Conservation (phyloP, 2,888 invertebrate genomes). For the Drosophila differens region DNA sequence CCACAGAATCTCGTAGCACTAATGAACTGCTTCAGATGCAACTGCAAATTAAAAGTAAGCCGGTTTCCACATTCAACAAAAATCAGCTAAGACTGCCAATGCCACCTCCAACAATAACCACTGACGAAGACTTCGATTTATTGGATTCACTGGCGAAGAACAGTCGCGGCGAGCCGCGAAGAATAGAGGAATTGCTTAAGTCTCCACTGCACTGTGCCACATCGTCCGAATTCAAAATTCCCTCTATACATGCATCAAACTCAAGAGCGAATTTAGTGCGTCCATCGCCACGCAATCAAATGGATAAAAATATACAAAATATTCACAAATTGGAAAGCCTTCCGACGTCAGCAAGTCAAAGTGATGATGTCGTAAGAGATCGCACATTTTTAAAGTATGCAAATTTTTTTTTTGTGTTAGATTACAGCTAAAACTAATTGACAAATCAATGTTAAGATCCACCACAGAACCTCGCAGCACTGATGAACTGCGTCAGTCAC, state of each 20-base stretch:
- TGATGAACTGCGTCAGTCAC: neutral
- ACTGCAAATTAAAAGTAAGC: neutral
- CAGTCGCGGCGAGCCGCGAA: conserved; percentile 14
- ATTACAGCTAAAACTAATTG: too few relatives aligned
- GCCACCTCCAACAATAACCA: neutral
- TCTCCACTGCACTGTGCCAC: conserved; percentile 26
- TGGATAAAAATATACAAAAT: neutral
- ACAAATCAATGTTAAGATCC: neutral
- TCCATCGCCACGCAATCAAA: neutral
- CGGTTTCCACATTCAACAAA: neutral
- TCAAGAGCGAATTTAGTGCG: neutral
- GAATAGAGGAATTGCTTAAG: conserved; percentile 15
- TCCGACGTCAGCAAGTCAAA: neutral
- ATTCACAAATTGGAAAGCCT: neutral
- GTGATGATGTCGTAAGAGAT: neutral
- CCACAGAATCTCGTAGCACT: neutral
- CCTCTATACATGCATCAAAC: neutral
- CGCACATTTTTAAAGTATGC: too few relatives aligned
- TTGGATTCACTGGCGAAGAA: conserved; percentile 1
- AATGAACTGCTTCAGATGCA: neutral
- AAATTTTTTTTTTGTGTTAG: too few relatives aligned
- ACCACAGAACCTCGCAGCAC: neutral
- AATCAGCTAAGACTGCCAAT: neutral
- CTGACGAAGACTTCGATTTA: neutral
- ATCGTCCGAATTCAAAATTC: neutral